Evolutionary conservation across 2,888 invertebrate genomes (phyloP).

Genomic region (Pyrocoelia pectoralis): DNA sequence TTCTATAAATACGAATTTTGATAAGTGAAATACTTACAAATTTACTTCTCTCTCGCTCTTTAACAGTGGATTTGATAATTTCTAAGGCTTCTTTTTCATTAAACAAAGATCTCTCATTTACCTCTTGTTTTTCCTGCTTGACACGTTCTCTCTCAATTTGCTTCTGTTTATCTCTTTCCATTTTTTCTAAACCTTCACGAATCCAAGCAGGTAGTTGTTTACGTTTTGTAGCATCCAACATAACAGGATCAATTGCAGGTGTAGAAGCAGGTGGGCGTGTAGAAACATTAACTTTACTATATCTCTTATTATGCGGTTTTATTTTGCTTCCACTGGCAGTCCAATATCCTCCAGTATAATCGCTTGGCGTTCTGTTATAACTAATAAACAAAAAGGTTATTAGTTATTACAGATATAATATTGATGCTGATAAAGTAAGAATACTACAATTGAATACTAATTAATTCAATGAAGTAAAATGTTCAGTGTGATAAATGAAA

Average conservation of each 20-base stretch:
- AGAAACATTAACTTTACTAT: slow-evolving; percentile 58
- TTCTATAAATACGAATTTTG: no score
- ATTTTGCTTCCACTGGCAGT: slow-evolving; percentile 52
- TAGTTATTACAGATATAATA: no score
- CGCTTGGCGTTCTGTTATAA: slow-evolving; percentile 32
- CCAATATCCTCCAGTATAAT: slow-evolving; percentile 51
- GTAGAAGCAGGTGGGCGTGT: slow-evolving; percentile 42
- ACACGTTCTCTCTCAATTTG: slow-evolving; percentile 83
- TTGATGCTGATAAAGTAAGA: no score
- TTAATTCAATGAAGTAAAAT: no score
- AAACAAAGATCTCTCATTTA: slow-evolving; percentile 61
- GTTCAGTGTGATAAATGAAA: no score
- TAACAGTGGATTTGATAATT: slow-evolving; percentile 55
- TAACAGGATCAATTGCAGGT: slow-evolving; percentile 48
- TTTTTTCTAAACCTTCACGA: slow-evolving; percentile 94
- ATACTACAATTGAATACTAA: no score
- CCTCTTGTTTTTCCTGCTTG: slow-evolving; percentile 67
- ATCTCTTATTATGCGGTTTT: slow-evolving; percentile 58
- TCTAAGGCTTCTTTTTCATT: slow-evolving; percentile 64
- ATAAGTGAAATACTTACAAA: slow-evolving; percentile 64
- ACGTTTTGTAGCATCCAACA: slow-evolving; percentile 83
- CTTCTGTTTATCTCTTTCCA: slow-evolving; percentile 92
- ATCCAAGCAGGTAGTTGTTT: slow-evolving; percentile 98
- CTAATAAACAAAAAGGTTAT: background rate
- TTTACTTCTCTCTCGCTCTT: slow-evolving; percentile 66